Percentiles rank a stretch among this genome's conserved stretches.
These are phyloP conservation scores for Gryon sp. DNA, from an alignment of 1,140 invertebrate species.

Conservation along the genomic window DNA sequence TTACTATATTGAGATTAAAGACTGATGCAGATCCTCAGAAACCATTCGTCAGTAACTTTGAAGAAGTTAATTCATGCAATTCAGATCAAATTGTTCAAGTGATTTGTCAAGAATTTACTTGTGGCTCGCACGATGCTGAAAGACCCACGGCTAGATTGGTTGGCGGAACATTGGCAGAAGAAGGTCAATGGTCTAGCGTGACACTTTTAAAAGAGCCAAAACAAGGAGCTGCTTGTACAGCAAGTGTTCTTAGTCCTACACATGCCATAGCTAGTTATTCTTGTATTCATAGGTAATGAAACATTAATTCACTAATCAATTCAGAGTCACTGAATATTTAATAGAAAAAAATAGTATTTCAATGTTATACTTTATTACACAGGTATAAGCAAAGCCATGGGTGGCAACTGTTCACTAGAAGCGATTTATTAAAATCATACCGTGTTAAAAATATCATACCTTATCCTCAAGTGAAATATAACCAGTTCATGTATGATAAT, in stretches of 20 bases:
- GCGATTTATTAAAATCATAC: slow-evolving; percentile 71
- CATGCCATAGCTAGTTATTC: slow-evolving; percentile 82
- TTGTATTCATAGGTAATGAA: slow-evolving; percentile 79
- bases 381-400: slow-evolving; percentile 73
- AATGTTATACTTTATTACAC: slow-evolving; percentile 4
- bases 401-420: slow-evolving; percentile 78
- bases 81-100: slow-evolving; percentile 78
- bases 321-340: too few relatives aligned
- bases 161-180: slow-evolving; percentile 78
- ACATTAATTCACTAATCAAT: slow-evolving; percentile 1
- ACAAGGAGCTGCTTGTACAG: slow-evolving; percentile 80
- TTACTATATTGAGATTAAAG: slow-evolving; percentile 74
- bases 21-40: slow-evolving; percentile 65
- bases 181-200: slow-evolving; percentile 82
- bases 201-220: slow-evolving; percentile 80
- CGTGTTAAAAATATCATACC: slow-evolving; percentile 78
- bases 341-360: too few relatives aligned
- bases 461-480: slow-evolving; percentile 83
- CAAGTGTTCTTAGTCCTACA: slow-evolving; percentile 81
- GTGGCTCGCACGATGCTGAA: slow-evolving; percentile 76
- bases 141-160: slow-evolving; percentile 77
- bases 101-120: slow-evolving; percentile 82
- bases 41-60: slow-evolving; percentile 76
- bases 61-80: slow-evolving; percentile 75
- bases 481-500: slow-evolving; percentile 82